phyloP scores from a whole-genome alignment of 2,113 vertebrate species.

The Rattus norvegicus region GRCr8 NC_086022.1:178997001-178997500 shows the following conservation, averaged over 20 bases:
- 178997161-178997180: background rate
- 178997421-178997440: background rate
- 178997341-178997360: background rate
- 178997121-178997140: background rate
- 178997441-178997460: background rate
- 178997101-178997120: background rate
- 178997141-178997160: background rate
- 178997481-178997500: background rate
- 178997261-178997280: fast-evolving
- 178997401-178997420: background rate
- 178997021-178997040: background rate
- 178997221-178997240: no score
- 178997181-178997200: background rate
- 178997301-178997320: background rate
- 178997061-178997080: background rate
- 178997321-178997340: background rate
- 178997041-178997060: background rate
- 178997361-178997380: background rate
- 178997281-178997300: background rate
- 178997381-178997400: background rate
- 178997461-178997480: background rate
- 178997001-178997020: no score
- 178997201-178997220: background rate
- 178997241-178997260: background rate
- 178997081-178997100: background rate